Base-by-base conservation (phyloP, 92 coral and sea anemone species). In the Bergia puertoricense region DNA sequence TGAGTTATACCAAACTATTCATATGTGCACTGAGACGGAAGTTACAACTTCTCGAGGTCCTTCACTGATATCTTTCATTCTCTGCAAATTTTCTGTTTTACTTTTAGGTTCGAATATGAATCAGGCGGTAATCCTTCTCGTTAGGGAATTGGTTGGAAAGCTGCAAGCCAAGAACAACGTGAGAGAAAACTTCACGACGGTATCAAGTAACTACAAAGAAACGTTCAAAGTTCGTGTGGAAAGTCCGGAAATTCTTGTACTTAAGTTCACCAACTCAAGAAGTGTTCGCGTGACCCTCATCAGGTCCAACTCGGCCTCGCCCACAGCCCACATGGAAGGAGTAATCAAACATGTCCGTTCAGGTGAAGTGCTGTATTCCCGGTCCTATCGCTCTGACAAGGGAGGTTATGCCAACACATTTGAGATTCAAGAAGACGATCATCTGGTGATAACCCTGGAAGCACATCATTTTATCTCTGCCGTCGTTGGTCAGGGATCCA, bases 271-370 rank as follows among this genome's bases (percentile, higher is more conserved):
- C n/a, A 57, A 30, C 16, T 37, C 88, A n/a, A 88, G 88, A 40
- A 5, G n/a, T 0, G 37, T 77, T 69, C 69, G 50, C 1, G 50
- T 89, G 40, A 65, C 81, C 15, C 65, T 89, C 36, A 62, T 46
- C 0, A 73, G 91, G 67, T 15, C 90, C 5, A 11, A 48, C 15
- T 80, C 85, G 8, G 91, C 81, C 22, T 39, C 42, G 43, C 72
- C 66, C 56, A 89, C 91, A 20, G 91, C 91, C 79, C 91, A 89
- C 78, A 82, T 89, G 78, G 91, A 89, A 36, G 91, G 91, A 40
- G 50, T 69, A 37, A 85, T 89, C 81, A 69, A 85, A 48, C 91
- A 89, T 13, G 16, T 89, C 2, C n/a, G 74, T 30, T 51, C 82
- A 18, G 81, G 62, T 3, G 88, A 41, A 9, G 76, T 81, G 23